Evolutionary conservation across 2,797 vertebrate genomes (phyloP).

Genomic region (Myotis daubentonii): DNA sequence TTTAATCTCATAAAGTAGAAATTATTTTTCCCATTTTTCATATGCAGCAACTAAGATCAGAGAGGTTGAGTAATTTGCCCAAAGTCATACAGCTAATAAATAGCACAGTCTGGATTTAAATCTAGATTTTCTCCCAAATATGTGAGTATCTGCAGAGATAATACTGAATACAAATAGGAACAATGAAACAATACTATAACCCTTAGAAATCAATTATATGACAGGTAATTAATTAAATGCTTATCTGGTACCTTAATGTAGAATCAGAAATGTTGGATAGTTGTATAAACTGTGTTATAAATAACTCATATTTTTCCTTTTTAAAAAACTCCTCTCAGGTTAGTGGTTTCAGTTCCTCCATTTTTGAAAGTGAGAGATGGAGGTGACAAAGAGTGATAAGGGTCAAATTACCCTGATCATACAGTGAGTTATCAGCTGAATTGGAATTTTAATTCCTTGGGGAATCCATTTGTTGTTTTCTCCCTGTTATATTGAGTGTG

Average conservation of each 20-base stretch:
- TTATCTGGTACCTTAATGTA: neutral
- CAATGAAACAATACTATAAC: neutral
- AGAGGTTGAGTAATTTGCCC: neutral
- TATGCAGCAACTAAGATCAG: neutral
- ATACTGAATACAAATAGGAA: neutral
- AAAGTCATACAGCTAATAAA: neutral
- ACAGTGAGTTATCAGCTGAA: neutral
- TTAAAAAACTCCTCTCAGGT: neutral
- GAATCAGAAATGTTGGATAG: neutral
- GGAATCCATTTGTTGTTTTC: constrained; percentile 32
- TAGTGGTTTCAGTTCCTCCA: neutral
- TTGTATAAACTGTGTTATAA: neutral
- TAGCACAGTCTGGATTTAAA: constrained; percentile 20
- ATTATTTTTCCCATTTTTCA: neutral
- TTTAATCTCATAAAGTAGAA: constrained; percentile 8
- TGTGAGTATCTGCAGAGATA: neutral
- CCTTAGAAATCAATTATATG: neutral
- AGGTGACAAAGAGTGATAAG: neutral
- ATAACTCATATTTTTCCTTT: neutral
- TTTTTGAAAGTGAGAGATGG: neutral
- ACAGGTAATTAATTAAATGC: constrained; percentile 28
- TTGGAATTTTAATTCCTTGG: constrained; percentile 52
- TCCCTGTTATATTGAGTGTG: neutral
- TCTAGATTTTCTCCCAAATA: neutral
- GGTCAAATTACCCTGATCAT: neutral